phyloP scores from a whole-genome alignment of 2,113 vertebrate genomes.

The Anseranas semipalmata region DNA sequence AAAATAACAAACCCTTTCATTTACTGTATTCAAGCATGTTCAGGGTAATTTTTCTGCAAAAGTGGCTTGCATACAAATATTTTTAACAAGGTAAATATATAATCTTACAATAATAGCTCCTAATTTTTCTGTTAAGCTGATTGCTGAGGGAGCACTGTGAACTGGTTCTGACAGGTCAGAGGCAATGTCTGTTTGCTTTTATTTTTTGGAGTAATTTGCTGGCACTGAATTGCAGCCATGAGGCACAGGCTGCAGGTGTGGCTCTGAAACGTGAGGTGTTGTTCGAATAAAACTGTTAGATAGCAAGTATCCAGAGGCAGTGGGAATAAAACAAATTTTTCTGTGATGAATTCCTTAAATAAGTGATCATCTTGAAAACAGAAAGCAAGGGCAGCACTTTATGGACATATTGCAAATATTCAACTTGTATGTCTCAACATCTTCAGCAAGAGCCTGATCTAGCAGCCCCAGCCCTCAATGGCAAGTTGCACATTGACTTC shows the following conservation, averaged over 20 bases:
- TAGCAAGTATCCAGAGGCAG: constrained; percentile 46
- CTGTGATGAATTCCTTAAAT: neutral
- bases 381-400: neutral
- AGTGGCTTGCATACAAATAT: constrained; percentile 75
- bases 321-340: neutral
- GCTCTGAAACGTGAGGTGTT: constrained; percentile 25
- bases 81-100: constrained; percentile 77
- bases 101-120: constrained; percentile 66
- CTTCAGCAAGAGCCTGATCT: neutral
- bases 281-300: constrained; percentile 41
- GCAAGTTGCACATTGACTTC: neutral
- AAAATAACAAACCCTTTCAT: constrained; percentile 72
- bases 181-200: constrained; percentile 67
- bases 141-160: constrained; percentile 54
- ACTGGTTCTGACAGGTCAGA: constrained; percentile 72
- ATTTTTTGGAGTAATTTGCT: constrained; percentile 65
- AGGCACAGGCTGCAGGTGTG: constrained; percentile 64
- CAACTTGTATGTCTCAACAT: neutral
- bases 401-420: neutral
- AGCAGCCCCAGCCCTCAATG: neutral
- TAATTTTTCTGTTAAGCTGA: constrained; percentile 71
- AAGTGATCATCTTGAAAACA: neutral
- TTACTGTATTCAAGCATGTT: constrained; percentile 67
- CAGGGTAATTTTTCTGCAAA: constrained; percentile 68
- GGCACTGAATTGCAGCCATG: constrained; percentile 34